Evolutionary conservation across 2,797 vertebrate genomes (phyloP).

Genomic region (Megaceryle alcyon): DNA sequence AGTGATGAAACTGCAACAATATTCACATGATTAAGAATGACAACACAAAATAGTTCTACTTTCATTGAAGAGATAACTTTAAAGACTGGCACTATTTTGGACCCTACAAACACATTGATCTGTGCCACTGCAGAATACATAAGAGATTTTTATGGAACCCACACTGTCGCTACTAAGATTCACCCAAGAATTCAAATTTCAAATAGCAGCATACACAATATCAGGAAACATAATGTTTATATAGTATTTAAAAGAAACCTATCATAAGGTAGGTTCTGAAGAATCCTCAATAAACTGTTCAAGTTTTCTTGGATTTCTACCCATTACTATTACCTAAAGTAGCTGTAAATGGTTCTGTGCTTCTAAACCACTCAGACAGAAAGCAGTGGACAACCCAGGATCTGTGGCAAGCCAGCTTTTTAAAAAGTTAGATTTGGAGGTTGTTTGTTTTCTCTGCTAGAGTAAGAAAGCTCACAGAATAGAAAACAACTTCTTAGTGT

Average conservation of each 20-base stretch:
- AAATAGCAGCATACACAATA: not conserved
- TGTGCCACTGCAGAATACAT: not conserved
- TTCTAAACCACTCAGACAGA: not conserved
- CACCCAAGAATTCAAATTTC: not conserved
- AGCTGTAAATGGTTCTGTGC: not conserved
- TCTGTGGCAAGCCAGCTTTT: not conserved
- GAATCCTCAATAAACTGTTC: not conserved
- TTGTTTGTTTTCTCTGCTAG: not conserved
- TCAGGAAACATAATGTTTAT: not conserved
- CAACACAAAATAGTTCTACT: not conserved
- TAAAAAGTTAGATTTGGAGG: not conserved
- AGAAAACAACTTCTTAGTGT: not conserved
- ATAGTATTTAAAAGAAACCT: not conserved
- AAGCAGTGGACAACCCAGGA: not conserved
- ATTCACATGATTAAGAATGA: not conserved
- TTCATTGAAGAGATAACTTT: not conserved
- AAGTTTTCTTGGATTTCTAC: not conserved
- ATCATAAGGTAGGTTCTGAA: not conserved
- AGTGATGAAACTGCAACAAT: not conserved
- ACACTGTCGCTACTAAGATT: not conserved
- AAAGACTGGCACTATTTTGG: not conserved
- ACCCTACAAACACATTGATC: not conserved
- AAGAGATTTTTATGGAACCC: not conserved
- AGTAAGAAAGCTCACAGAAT: not conserved
- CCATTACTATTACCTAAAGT: not conserved